Evolutionary conservation across 2,888 invertebrate species (phyloP), one percentile per base, ranked within the genome.

Genomic region (Esperia sulphurella): DNA sequence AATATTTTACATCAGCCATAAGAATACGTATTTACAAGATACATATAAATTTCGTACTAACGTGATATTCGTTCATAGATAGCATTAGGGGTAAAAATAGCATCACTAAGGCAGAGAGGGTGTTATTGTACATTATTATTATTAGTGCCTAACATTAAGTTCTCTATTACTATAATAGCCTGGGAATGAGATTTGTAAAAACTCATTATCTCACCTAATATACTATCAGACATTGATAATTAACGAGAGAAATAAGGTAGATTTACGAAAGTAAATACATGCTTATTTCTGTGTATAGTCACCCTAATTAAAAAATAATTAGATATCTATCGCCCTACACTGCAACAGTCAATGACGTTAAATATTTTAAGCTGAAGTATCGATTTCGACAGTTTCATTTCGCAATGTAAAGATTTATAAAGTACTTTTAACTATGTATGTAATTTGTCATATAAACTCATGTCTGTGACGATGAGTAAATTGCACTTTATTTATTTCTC

Each of bases 61-160:
- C 53, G 71, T 79, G 83, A 81, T 77, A 81, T 79, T 70, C 69
- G 61, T 75, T 60, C 67, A 60, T 79, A 79, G 83, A 60, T 79
- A 79, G 83, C 83, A 71, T 81, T 75, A 79, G 75, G 83, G 83
- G 75, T 83, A 79, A 83, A 78, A 79, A 78, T 82, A 85, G 86
- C 86, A 68, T 84, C 81, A 82, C 84, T 87, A 87, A 87, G 87
- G 86, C 86, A 85, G 83, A 84, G 78, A 83, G 84, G 84, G 85
- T 85, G 83, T 79, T 81, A 21, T 85, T 86, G 85, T 87, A 87
- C 84, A 85, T 74, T 83, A 83, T 72, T 66, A 79, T 73, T 71
- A 78, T 75, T 75, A 79, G 71, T 73, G 74, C 74, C 77, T 83
- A 82, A 71, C 48, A 58, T 75, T 78, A 76, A 64, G 45, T 49